Evolutionary conservation across 2,888 invertebrate genomes (phyloP).

Genomic region (Pseudococcus jackbeardsleyi): DNA sequence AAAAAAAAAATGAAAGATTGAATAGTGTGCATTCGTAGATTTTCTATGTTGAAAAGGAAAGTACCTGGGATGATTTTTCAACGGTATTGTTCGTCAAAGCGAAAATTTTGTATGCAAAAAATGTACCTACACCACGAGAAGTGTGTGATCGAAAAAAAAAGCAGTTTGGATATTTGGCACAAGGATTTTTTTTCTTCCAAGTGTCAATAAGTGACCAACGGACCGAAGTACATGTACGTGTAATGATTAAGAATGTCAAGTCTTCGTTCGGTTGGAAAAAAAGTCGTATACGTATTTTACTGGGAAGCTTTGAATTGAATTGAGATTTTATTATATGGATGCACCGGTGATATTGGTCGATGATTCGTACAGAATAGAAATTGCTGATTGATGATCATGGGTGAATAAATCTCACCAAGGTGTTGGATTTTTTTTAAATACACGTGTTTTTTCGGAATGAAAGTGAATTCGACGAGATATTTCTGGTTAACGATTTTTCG

Average conservation of each 20-base stretch:
- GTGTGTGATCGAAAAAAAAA: slow-evolving; percentile 28
- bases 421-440: background rate
- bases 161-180: slow-evolving; percentile 41
- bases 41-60: background rate
- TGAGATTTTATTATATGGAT: background rate
- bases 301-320: background rate
- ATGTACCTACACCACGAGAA: background rate
- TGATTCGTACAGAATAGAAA: background rate
- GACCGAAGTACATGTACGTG: background rate
- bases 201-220: slow-evolving; percentile 29
- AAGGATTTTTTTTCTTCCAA: slow-evolving; percentile 14
- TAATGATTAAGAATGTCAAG: background rate
- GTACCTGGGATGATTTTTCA: background rate
- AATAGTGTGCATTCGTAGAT: background rate
- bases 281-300: background rate
- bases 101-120: background rate
- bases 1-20: background rate
- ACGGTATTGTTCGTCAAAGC: slow-evolving; percentile 3
- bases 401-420: background rate
- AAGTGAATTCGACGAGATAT: background rate
- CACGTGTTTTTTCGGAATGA: background rate
- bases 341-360: background rate
- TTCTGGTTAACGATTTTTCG: slow-evolving; percentile 1
- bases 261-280: background rate
- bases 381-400: background rate